Conservation (phyloP, 30 jellyfish, hydroid and myxozoan species). For the Turritopsis dohrnii region DNA sequence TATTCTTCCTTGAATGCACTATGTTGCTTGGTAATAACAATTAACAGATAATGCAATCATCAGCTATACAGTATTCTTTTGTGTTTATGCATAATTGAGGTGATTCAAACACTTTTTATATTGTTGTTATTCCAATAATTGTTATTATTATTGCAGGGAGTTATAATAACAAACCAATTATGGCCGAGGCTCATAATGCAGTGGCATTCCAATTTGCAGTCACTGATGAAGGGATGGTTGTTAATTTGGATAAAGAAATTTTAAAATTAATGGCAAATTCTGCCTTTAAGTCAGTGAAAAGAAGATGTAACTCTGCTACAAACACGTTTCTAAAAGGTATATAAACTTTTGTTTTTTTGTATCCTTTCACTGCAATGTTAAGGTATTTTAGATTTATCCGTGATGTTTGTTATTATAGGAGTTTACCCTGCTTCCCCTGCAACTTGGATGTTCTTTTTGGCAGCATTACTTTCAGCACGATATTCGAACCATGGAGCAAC, state of each 20-base stretch:
- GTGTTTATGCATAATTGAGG: too few species aligned
- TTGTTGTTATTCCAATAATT: too few species aligned
- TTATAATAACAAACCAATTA: not conserved
- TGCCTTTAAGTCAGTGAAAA: slow-evolving; percentile 86
- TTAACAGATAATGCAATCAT: too few species aligned
- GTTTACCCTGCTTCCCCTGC: slow-evolving; percentile 99
- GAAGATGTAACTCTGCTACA: slow-evolving; percentile 81
- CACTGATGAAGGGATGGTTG: slow-evolving; percentile 95
- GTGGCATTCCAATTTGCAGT: slow-evolving; percentile 99
- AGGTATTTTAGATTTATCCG: not conserved
- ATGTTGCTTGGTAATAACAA: too few species aligned
- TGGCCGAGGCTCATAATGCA: slow-evolving; percentile 98
- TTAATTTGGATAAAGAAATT: slow-evolving; percentile 86
- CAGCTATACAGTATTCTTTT: too few species aligned
- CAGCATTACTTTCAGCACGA: slow-evolving; percentile 89
- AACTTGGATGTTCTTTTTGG: slow-evolving; percentile 95
- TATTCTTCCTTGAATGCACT: too few species aligned
- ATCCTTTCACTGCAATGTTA: not conserved
- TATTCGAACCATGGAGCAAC: slow-evolving; percentile 89
- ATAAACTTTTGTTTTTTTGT: not conserved
- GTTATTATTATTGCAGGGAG: not conserved
- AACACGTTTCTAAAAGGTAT: slow-evolving; percentile 73
- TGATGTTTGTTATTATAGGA: slow-evolving; percentile 19
- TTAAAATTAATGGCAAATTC: slow-evolving; percentile 82
- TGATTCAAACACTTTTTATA: too few species aligned